These are phyloP conservation scores for Bubo blakistoni DNA, from an alignment of 2,113 vertebrate species.

Conservation along the genomic window DNA sequence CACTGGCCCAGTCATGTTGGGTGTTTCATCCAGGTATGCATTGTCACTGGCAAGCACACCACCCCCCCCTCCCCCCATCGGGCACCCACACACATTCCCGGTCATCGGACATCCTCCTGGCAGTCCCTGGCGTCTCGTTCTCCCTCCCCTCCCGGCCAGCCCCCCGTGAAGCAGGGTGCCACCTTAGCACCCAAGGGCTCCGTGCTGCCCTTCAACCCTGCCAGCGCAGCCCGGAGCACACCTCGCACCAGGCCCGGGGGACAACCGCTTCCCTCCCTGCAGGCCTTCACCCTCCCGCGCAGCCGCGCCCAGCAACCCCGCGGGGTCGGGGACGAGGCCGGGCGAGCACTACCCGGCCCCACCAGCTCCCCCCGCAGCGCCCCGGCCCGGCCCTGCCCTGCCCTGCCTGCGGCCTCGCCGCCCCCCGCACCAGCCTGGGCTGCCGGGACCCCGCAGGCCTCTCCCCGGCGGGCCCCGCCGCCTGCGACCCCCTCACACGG, in stretches of 20 bases:
- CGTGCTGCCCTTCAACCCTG: neutral
- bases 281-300: neutral
- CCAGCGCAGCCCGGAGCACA: accelerated
- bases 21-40: neutral
- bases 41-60: neutral
- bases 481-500: too few relatives aligned
- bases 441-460: too few relatives aligned
- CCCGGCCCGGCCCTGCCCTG: too few relatives aligned
- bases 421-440: too few relatives aligned
- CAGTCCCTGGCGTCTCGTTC: too few relatives aligned
- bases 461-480: neutral
- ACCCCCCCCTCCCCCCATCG: accelerated
- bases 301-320: neutral
- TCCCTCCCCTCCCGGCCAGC: neutral
- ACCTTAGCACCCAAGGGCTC: too few relatives aligned
- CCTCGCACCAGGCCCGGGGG: too few relatives aligned
- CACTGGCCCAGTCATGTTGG: accelerated
- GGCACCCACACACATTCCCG: too few relatives aligned
- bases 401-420: neutral
- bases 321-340: neutral
- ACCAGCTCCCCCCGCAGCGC: too few relatives aligned
- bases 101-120: too few relatives aligned
- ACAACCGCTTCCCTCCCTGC: too few relatives aligned
- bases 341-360: neutral
- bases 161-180: neutral